phyloP scores from a whole-genome alignment of 2,888 invertebrate genomes.

The Spilosoma lubricipeda region DNA sequence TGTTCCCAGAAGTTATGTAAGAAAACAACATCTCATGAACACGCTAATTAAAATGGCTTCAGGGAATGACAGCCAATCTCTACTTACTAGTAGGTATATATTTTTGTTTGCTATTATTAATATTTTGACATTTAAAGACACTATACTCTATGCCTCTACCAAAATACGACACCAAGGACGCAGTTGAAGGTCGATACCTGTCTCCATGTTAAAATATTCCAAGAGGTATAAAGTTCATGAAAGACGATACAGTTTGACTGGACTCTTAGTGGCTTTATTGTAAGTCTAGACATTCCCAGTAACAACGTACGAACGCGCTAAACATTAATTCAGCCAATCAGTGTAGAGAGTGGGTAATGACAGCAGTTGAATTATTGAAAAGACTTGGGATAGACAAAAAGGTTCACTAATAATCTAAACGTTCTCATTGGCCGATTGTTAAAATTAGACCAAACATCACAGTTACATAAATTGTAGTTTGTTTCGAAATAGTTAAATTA shows the following conservation, averaged over 20 bases:
- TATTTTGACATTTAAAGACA: neutral
- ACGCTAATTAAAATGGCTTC: too few species aligned
- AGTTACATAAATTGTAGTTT: neutral
- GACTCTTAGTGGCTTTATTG: slow-evolving; percentile 13
- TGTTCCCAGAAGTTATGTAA: too few species aligned
- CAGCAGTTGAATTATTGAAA: slow-evolving; percentile 46
- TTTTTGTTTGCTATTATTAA: too few species aligned
- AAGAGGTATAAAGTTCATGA: neutral
- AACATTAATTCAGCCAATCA: slow-evolving; percentile 57
- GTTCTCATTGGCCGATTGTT: slow-evolving; percentile 12
- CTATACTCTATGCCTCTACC: neutral
- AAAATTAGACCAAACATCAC: slow-evolving; percentile 10
- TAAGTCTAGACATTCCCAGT: slow-evolving; percentile 41
- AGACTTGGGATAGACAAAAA: slow-evolving; percentile 26
- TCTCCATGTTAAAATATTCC: neutral
- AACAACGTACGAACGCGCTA: slow-evolving; percentile 27
- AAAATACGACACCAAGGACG: neutral
- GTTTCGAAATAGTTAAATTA: slow-evolving; percentile 34
- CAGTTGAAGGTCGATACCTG: neutral
- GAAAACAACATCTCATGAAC: too few species aligned
- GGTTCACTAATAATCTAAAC: neutral
- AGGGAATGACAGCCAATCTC: too few species aligned
- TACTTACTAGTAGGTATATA: too few species aligned
- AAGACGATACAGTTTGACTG: neutral
- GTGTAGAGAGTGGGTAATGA: slow-evolving; percentile 41